These are phyloP conservation scores for Aphrocallistes beatrix DNA, from an alignment of 37 sponge, comb jelly and placozoan genomes.

Conservation along the genomic window DNA sequence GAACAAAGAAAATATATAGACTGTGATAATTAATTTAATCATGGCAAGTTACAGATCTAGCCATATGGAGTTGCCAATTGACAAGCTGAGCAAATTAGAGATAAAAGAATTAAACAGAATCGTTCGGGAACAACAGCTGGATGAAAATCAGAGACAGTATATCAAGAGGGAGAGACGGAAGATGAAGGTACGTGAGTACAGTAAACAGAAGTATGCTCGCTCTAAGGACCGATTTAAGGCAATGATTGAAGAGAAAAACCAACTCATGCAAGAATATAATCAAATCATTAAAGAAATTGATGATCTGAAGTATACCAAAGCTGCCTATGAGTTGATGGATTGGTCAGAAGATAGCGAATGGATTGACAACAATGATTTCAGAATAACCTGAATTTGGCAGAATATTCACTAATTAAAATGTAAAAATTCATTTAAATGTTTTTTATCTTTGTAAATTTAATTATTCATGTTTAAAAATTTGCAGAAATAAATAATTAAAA, in stretches of 20 bases:
- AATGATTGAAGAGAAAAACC: not conserved
- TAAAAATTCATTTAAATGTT: too few relatives aligned
- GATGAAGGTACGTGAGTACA: not conserved
- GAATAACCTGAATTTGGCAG: too few relatives aligned
- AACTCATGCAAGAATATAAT: not conserved
- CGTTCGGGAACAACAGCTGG: not conserved
- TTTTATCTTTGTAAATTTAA: too few relatives aligned
- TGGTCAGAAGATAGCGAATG: too few relatives aligned
- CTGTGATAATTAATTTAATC: not conserved
- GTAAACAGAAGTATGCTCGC: not conserved
- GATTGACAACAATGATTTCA: too few relatives aligned
- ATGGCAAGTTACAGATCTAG: not conserved
- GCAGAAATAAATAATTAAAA: too few relatives aligned
- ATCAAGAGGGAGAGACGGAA: not conserved
- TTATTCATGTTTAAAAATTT: too few relatives aligned
- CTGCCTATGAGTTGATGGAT: not conserved
- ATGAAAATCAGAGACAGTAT: not conserved
- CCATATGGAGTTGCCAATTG: not conserved
- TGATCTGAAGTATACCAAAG: not conserved
- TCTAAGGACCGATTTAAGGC: not conserved
- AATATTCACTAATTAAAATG: too few relatives aligned
- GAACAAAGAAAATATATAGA: too few relatives aligned
- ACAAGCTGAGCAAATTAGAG: not conserved
- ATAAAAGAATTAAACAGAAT: not conserved
- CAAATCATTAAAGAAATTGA: not conserved